These are phyloP conservation scores for Dendrolimus punctatus DNA, from an alignment of 1,140 invertebrate genomes.

Conservation along the genomic window DNA sequence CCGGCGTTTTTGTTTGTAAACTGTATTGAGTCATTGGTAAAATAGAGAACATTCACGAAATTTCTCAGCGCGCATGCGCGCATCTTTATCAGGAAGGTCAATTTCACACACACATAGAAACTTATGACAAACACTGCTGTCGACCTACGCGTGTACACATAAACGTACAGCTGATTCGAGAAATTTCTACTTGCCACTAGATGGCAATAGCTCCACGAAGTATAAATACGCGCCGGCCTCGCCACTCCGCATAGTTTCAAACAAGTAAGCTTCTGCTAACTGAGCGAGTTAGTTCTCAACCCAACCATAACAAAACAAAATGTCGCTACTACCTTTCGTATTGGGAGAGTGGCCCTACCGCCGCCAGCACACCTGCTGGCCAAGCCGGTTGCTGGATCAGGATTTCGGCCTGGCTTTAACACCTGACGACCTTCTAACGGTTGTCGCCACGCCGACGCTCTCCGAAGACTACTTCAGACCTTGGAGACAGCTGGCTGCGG, in stretches of 20 bases:
- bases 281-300: conserved; percentile 2
- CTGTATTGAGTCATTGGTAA: too few relatives aligned
- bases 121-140: too few relatives aligned
- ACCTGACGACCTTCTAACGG: conserved; percentile 70
- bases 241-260: conserved; percentile 14
- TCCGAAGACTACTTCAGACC: conserved; percentile 67
- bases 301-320: conserved; percentile 13
- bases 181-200: conserved; percentile 43
- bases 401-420: conserved; percentile 74
- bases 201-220: conserved; percentile 25
- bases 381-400: conserved; percentile 74
- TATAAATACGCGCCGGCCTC: conserved; percentile 30
- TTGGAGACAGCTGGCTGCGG: conserved; percentile 60
- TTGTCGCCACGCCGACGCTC: conserved; percentile 36
- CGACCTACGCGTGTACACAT: too few relatives aligned
- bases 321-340: conserved; percentile 49
- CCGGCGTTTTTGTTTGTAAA: too few relatives aligned
- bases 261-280: conserved; percentile 22
- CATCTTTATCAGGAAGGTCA: too few relatives aligned
- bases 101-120: too few relatives aligned
- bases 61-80: too few relatives aligned
- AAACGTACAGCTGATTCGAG: conserved; percentile 18
- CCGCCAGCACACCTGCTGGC: conserved; percentile 35
- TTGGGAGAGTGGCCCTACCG: conserved; percentile 52
- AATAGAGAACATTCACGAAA: too few relatives aligned